These are phyloP conservation scores for Podocnemis expansa DNA, from an alignment of 2,113 vertebrate species.

Conservation along the genomic window DNA sequence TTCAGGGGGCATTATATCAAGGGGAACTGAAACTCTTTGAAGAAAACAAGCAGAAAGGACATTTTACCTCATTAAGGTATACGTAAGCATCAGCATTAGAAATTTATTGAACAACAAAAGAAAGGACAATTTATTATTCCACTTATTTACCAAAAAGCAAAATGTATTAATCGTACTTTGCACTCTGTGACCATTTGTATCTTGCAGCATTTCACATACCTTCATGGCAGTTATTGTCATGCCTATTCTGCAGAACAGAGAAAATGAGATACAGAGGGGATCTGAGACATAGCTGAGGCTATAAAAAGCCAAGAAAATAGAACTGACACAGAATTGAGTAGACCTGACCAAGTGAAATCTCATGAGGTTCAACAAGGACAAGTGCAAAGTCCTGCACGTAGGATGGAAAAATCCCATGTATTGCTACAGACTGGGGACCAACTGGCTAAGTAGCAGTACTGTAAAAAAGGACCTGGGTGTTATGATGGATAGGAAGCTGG, in stretches of 20 bases:
- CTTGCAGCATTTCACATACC: not conserved
- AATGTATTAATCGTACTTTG: not conserved
- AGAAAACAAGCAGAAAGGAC: not conserved
- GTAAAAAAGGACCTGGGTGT: no score
- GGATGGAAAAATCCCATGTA: no score
- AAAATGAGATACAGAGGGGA: not conserved
- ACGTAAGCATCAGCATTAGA: conserved; percentile 21
- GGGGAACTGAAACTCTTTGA: conserved; percentile 41
- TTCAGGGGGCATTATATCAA: conserved; percentile 13
- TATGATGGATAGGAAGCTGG: no score
- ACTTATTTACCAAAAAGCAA: conserved; percentile 10
- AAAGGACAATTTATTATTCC: conserved; percentile 30
- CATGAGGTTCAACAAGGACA: no score
- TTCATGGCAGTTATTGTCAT: not conserved
- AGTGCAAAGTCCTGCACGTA: no score
- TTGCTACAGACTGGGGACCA: no score
- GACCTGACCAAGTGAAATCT: no score
- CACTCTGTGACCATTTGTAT: not conserved
- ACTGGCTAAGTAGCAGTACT: no score
- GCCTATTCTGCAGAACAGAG: not conserved
- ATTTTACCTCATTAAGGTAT: conserved; percentile 17
- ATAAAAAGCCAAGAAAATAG: not conserved
- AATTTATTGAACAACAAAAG: conserved; percentile 1
- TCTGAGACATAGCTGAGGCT: not conserved
- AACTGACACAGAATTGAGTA: not conserved